Evolutionary conservation across 2,113 vertebrate genomes (phyloP).

Genomic region (Hemichromis elongatus): DNA sequence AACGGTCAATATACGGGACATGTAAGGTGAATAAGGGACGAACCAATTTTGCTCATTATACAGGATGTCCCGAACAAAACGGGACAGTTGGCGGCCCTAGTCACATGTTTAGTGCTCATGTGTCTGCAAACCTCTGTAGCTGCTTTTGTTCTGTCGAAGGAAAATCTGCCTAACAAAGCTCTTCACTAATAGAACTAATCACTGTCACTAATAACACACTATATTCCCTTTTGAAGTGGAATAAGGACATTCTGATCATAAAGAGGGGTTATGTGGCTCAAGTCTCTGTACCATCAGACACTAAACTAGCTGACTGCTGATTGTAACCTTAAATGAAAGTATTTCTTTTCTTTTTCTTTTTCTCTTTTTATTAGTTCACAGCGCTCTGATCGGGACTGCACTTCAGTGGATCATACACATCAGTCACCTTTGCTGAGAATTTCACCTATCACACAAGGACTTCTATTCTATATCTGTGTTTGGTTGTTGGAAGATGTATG

Average conservation of each 20-base stretch:
- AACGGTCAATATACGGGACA: too few relatives aligned
- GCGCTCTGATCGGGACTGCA: constrained; percentile 4
- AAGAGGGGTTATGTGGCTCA: not conserved
- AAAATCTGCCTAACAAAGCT: too few relatives aligned
- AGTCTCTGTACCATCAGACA: not conserved
- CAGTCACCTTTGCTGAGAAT: constrained; percentile 1
- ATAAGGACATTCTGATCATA: not conserved
- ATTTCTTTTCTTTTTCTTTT: not conserved
- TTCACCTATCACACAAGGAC: constrained; percentile 13
- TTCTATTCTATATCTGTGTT: constrained; percentile 22
- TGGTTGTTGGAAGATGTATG: constrained; percentile 53
- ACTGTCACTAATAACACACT: not conserved
- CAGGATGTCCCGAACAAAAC: not conserved
- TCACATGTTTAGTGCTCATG: not conserved
- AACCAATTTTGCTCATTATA: not conserved
- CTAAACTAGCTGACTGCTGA: not conserved
- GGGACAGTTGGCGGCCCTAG: not conserved
- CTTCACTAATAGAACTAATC: not conserved
- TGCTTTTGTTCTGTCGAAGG: not conserved
- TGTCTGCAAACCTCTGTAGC: not conserved
- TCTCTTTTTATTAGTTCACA: not conserved
- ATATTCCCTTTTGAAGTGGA: not conserved
- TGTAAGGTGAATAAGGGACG: too few relatives aligned
- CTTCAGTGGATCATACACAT: constrained; percentile 31
- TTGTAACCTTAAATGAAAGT: not conserved